A percentile compares a stretch with the other conserved stretches of the same genome.
phyloP scores from a whole-genome alignment of 2,888 invertebrate species.

The Tetropium fuscum region DNA sequence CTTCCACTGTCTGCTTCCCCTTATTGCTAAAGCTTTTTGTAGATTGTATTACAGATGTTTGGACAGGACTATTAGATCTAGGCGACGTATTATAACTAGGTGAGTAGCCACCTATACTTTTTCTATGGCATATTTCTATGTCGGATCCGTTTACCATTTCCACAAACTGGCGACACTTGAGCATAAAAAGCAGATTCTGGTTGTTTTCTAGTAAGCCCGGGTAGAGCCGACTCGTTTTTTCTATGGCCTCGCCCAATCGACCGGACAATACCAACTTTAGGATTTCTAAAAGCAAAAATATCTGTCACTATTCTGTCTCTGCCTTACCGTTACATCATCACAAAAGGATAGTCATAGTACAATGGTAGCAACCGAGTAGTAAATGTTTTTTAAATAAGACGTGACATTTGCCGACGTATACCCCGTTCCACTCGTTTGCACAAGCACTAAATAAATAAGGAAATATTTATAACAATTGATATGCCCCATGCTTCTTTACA shows the following conservation, averaged over 20 bases:
- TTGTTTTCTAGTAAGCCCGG: slow-evolving; percentile 94
- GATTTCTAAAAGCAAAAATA: slow-evolving; percentile 76
- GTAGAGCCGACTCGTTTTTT: slow-evolving; percentile 87
- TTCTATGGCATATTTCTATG: slow-evolving; percentile 71
- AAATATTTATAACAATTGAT: too few relatives aligned
- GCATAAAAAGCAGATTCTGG: slow-evolving; percentile 91
- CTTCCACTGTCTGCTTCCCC: slow-evolving; percentile 62
- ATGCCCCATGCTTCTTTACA: too few relatives aligned
- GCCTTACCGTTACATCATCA: too few relatives aligned
- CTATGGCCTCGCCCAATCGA: slow-evolving; percentile 95
- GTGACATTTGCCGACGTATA: too few relatives aligned
- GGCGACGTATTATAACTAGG: slow-evolving; percentile 55
- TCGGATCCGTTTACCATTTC: slow-evolving; percentile 98
- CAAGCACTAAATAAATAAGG: too few relatives aligned
- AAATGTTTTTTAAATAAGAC: too few relatives aligned
- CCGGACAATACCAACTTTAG: slow-evolving; percentile 92
- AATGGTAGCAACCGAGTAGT: too few relatives aligned
- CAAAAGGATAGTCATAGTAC: too few relatives aligned
- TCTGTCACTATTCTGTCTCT: too few relatives aligned
- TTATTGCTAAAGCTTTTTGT: slow-evolving; percentile 70
- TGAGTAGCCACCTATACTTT: slow-evolving; percentile 56
- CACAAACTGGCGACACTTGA: slow-evolving; percentile 98
- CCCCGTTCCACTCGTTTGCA: too few relatives aligned
- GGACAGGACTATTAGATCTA: slow-evolving; percentile 70
- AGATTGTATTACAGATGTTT: slow-evolving; percentile 87